Evolutionary conservation across 92 coral and sea anemone species (phyloP).

Genomic region (Siderastrea radians): DNA sequence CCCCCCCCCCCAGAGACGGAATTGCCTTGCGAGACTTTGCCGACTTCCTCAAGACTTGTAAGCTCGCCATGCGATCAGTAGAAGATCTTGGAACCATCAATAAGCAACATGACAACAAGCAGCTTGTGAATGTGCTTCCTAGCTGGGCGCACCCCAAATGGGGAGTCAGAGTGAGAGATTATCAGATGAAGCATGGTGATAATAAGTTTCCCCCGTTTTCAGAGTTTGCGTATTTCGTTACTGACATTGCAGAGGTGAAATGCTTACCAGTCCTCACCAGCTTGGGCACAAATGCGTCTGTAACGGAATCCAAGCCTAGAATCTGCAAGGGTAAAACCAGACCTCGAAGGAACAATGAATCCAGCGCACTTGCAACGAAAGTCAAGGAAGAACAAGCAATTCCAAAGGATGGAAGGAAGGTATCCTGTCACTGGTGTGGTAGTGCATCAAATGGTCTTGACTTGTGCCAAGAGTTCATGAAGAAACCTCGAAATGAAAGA

Average conservation of each 20-base stretch:
- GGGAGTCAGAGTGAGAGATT: conserved; percentile 64
- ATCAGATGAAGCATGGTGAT: conserved; percentile 54
- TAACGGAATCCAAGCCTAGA: conserved; percentile 23
- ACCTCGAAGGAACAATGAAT: conserved; percentile 32
- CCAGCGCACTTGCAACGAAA: conserved; percentile 24
- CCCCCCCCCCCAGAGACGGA: conserved; percentile 58
- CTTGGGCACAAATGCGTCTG: conserved; percentile 18
- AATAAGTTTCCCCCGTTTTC: conserved; percentile 65
- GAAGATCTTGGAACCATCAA: conserved; percentile 67
- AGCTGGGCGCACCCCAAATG: conserved; percentile 76
- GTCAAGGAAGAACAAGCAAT: conserved; percentile 6
- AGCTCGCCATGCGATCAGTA: conserved; percentile 61
- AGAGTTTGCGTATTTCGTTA: conserved; percentile 62
- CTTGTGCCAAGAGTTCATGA: conserved; percentile 40
- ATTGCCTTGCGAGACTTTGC: conserved; percentile 56
- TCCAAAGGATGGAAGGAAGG: conserved; percentile 22
- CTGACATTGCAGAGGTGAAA: conserved; percentile 60
- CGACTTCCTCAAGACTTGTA: conserved; percentile 65
- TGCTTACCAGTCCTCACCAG: conserved; percentile 69
- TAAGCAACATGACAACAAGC: conserved; percentile 60
- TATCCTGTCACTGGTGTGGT: conserved; percentile 50
- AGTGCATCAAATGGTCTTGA: conserved; percentile 29
- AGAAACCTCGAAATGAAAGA: conserved; percentile 35
- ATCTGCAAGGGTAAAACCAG: conserved; percentile 6
- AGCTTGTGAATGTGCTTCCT: conserved; percentile 58